A percentile compares a stretch with the other conserved stretches of the same genome.
These are phyloP conservation scores for Lophotis ruficrista DNA, from an alignment of 2,113 vertebrate genomes.

Conservation along the genomic window DNA sequence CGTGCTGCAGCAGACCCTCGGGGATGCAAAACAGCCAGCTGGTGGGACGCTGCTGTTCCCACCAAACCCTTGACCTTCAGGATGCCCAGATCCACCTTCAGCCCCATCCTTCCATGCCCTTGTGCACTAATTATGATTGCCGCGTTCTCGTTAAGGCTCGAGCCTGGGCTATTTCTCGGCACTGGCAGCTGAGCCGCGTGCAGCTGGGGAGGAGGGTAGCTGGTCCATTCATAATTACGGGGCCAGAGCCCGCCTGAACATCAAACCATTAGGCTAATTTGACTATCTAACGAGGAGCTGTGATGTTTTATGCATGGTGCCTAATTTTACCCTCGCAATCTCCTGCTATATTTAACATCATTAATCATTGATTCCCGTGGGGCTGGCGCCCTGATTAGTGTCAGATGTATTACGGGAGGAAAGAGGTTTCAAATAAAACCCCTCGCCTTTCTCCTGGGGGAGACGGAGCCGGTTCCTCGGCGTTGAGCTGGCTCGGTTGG, in stretches of 20 bases:
- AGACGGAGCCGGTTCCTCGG: accelerated
- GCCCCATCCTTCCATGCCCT: neutral
- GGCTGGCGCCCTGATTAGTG: conserved; percentile 75
- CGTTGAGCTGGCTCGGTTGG: neutral
- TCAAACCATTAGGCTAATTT: conserved; percentile 51
- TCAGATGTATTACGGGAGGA: conserved; percentile 65
- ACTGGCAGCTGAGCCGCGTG: neutral
- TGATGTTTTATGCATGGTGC: conserved; percentile 80
- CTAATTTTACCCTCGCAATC: conserved; percentile 73
- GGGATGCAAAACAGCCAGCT: accelerated
- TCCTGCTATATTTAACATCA: conserved; percentile 80
- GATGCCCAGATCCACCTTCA: neutral
- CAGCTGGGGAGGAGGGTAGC: neutral
- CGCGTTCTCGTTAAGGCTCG: neutral
- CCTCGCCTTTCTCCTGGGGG: neutral
- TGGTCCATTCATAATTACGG: neutral
- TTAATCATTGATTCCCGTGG: conserved; percentile 77
- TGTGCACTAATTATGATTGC: neutral
- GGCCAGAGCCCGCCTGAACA: neutral
- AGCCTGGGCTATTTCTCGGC: neutral
- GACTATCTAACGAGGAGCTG: conserved; percentile 52
- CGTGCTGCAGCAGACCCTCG: neutral
- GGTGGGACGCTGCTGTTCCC: no score
- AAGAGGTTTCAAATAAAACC: neutral
- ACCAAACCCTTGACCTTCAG: neutral